phyloP scores from a whole-genome alignment of 2,888 invertebrate species.

The Orthosia cruda region DNA sequence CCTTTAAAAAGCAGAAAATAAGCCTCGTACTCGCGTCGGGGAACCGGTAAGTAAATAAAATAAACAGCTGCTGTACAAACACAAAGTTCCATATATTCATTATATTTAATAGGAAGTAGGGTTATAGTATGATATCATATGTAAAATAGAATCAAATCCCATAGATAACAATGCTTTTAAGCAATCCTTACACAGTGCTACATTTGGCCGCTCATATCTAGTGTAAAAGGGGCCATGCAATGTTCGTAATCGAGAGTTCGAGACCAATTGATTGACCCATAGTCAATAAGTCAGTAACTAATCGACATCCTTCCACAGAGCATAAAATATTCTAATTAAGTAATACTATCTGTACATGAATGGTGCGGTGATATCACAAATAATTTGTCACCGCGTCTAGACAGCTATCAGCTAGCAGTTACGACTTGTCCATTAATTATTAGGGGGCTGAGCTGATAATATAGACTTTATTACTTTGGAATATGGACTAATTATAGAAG shows the following conservation, averaged over 20 bases:
- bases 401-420: constrained; percentile 66
- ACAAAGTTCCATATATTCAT: no score
- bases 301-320: neutral
- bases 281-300: constrained; percentile 12
- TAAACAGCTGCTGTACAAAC: no score
- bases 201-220: no score
- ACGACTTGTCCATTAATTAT: constrained; percentile 46
- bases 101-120: no score
- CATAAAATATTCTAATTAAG: constrained; percentile 10
- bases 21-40: no score
- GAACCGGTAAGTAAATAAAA: no score
- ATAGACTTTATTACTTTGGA: constrained; percentile 43
- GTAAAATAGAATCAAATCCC: no score
- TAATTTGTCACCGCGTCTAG: constrained; percentile 74
- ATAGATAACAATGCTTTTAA: no score
- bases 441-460: constrained; percentile 38
- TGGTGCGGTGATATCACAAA: constrained; percentile 52
- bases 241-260: no score
- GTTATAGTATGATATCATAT: no score
- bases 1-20: no score
- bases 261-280: neutral
- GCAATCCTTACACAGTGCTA: no score
- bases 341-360: constrained; percentile 27
- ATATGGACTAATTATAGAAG: constrained; percentile 34
- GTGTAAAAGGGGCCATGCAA: neutral